A percentile compares a stretch with the other conserved stretches of the same genome.
These are phyloP conservation scores for Aporophyla nigra DNA, from an alignment of 2,888 invertebrate species.

Conservation along the genomic window DNA sequence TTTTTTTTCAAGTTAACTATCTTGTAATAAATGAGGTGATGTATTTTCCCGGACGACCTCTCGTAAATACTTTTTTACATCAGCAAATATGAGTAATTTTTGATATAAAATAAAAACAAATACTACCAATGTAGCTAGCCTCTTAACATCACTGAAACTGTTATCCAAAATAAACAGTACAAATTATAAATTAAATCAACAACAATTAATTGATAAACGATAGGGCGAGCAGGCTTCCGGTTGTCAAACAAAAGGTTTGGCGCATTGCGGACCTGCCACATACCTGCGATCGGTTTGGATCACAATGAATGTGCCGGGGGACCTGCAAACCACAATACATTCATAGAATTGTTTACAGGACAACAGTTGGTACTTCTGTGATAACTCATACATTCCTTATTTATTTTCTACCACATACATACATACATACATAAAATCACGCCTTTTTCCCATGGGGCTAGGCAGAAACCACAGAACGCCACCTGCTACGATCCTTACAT, in stretches of 20 bases:
- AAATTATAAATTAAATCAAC: not conserved
- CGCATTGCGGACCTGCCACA: constrained; percentile 51
- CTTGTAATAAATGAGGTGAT: too few relatives aligned
- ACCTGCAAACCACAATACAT: constrained; percentile 11
- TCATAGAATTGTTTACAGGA: constrained; percentile 13
- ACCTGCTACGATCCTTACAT: too few relatives aligned
- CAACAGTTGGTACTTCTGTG: not conserved
- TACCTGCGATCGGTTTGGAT: constrained; percentile 24
- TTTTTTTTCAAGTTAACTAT: too few relatives aligned
- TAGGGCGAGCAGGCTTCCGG: not conserved
- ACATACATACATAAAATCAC: too few relatives aligned
- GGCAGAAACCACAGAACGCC: too few relatives aligned
- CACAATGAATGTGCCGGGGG: constrained; percentile 33
- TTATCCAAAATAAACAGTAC: constrained; percentile 18
- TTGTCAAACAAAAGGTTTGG: constrained; percentile 51
- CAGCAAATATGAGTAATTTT: not conserved
- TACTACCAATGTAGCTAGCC: too few relatives aligned
- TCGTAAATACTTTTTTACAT: too few relatives aligned
- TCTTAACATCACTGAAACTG: too few relatives aligned
- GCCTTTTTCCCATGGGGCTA: too few relatives aligned
- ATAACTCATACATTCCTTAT: not conserved
- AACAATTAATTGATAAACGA: not conserved
- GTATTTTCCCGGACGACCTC: not conserved
- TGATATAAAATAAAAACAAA: not conserved
- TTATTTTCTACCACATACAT: too few relatives aligned